Evolutionary conservation across 2,113 vertebrate genomes (phyloP), one percentile per base, ranked within the genome.

Genomic region (Cervus canadensis): DNA sequence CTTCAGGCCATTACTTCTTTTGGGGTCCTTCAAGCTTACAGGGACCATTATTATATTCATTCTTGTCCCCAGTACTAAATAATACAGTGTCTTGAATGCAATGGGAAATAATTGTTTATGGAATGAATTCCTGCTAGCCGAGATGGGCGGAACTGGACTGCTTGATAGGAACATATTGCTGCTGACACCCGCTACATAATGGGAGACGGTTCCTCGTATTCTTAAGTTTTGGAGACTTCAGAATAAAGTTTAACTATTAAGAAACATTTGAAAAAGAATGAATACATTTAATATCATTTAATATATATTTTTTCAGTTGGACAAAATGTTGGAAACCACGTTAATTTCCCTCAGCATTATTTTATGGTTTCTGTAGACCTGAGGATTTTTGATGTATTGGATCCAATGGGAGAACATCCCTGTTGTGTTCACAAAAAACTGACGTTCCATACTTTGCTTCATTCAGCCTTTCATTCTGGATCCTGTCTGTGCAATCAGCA

Each of bases 391-490:
- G 23, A 76, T 74, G 17, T 85, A 59, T 64, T 82, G 54, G 25
- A 88, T 86, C 15, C 48, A 86, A 82, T 40, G 90, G 79, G 56
- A 87, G 14, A 89, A 7, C 12, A 81, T 91, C 43, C 45, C 62
- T 28, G 8, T 54, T 19, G 21, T 45, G 12, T 36, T 45, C 79
- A 94, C 40, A 87, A 48, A 95, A 96, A 60, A 12, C 74, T 92
- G 64, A 90, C 62, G n/a, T 84, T 81, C 74, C 36, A 11, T 82
- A 33, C 92, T 97, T 50, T 67, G 30, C 84, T 67, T 40, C 26
- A n/a, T 90, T 87, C 43, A 92, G n/a, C 82, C n/a, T 93, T 95
- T 86, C 17, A 5, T 88, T 91, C 50, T 87, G 87, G 93, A 62
- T 83, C 36, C 19, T 91, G 26, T 86, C 90, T 88, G 30, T 94